Percentiles rank a stretch among this genome's conserved stretches.
These are phyloP conservation scores for Elephas maximus DNA, from an alignment of 2,113 vertebrate species.

Conservation along the genomic window DNA sequence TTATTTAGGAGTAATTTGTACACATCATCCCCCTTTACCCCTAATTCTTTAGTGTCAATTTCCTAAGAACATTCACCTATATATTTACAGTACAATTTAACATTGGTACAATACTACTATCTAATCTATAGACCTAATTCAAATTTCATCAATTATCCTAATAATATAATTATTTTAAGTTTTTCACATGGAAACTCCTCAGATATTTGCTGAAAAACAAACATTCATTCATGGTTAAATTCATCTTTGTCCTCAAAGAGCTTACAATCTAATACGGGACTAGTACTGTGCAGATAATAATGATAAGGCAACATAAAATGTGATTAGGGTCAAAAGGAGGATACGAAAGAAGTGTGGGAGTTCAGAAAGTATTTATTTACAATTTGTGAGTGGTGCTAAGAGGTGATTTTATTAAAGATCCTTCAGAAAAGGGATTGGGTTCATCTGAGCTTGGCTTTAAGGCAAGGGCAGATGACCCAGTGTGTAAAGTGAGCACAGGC, in stretches of 20 bases:
- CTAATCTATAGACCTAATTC: slow-evolving; percentile 8
- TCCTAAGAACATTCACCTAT: slow-evolving; percentile 15
- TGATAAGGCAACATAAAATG: background rate
- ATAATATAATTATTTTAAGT: slow-evolving; percentile 33
- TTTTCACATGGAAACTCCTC: slow-evolving; percentile 18
- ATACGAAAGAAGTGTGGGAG: background rate
- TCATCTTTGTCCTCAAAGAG: background rate
- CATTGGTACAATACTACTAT: background rate
- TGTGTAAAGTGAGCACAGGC: no score
- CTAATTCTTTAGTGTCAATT: slow-evolving; percentile 36
- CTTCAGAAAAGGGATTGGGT: background rate
- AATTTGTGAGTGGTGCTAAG: background rate
- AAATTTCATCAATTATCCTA: slow-evolving; percentile 33
- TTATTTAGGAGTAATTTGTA: background rate
- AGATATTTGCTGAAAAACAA: slow-evolving; percentile 40
- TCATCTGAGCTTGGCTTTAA: no score
- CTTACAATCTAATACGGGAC: background rate
- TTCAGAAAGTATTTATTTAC: slow-evolving; percentile 39
- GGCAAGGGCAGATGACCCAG: no score
- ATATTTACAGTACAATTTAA: background rate
- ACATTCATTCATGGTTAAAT: background rate
- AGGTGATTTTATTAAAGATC: background rate
- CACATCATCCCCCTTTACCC: background rate
- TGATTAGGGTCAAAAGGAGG: background rate
- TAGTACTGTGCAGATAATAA: background rate